Evolutionary conservation across 2,888 invertebrate genomes (phyloP).

Genomic region (Xylocampa areola): DNA sequence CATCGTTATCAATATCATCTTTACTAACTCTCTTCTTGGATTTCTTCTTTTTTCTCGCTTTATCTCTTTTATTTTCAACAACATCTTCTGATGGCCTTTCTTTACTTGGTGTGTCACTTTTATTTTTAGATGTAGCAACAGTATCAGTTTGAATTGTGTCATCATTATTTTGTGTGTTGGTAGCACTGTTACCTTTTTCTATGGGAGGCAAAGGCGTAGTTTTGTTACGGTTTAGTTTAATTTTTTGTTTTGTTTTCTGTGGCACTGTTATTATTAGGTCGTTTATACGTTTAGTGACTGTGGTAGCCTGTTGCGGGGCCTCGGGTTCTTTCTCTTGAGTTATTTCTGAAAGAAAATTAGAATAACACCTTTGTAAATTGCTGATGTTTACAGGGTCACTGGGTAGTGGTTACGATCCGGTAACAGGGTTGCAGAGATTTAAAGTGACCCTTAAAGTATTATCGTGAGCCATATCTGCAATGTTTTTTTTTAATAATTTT

Average conservation of each 20-base stretch:
- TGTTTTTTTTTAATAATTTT: too few relatives aligned
- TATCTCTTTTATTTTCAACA: slow-evolving; percentile 57
- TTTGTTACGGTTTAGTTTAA: slow-evolving; percentile 80
- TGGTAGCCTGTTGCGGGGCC: slow-evolving; percentile 57
- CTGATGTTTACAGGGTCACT: too few relatives aligned
- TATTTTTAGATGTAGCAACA: slow-evolving; percentile 5
- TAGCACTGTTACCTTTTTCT: slow-evolving; percentile 18
- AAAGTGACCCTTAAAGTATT: too few relatives aligned
- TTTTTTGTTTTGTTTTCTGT: slow-evolving; percentile 73
- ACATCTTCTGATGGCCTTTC: too few relatives aligned
- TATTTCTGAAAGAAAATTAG: slow-evolving; percentile 59
- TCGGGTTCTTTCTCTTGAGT: slow-evolving; percentile 27
- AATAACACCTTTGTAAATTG: not conserved
- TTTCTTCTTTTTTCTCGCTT: slow-evolving; percentile 77
- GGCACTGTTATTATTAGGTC: slow-evolving; percentile 81
- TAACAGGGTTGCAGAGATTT: too few relatives aligned
- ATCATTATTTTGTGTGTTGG: slow-evolving; percentile 13
- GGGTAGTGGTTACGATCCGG: too few relatives aligned
- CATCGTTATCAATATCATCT: slow-evolving; percentile 82
- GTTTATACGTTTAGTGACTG: slow-evolving; percentile 73
- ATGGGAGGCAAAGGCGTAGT: slow-evolving; percentile 24
- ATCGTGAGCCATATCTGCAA: too few relatives aligned
- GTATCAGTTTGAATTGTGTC: slow-evolving; percentile 11
- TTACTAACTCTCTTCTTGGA: slow-evolving; percentile 68
- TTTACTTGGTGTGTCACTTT: slow-evolving; percentile 55